Evolutionary conservation across 2,113 vertebrate genomes (phyloP), one percentile per base, ranked within the genome.

Genomic region (Corythaixoides concolor): DNA sequence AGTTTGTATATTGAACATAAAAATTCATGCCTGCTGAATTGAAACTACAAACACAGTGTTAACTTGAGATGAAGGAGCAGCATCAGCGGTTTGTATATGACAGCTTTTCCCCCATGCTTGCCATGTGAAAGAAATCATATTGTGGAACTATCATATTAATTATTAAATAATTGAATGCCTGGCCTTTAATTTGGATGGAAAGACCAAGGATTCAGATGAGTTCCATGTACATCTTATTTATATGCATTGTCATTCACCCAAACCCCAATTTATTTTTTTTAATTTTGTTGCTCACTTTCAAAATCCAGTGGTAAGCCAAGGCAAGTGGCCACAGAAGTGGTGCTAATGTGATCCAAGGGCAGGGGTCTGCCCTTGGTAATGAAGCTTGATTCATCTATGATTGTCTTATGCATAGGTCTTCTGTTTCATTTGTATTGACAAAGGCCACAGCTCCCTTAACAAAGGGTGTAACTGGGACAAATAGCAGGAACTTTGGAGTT

Each of bases 181-280:
- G 10, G 6, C 1, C 85, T 67, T 67, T 49, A 53, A 30, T 22
- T 21, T 49, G 9, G 4, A 24, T 77, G 11, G 24, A 63, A 75
- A 81, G 14, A 7, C 5, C 3, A 21, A 14, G 6, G 16, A 56
- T 53, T 68, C 14, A 53, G 12, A 17, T 11, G 21, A 60, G 9
- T 53, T 68, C 23, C 23, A 16, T 14, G 26, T 17, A 21, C 5
- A 62, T 33, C 16, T 62, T n/a, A 8, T 24, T 50, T 37, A 7
- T 6, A 8, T 0, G 0, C 24, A 47, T 63, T 33, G 7, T 30
- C 55, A 69, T 33, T 20, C 14, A 9, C 17, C 4, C 11, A 35
- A 93, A n/a, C 18, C 8, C 20, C 33, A 35, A 32, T 12, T 43
- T 76, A n/a, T 49, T 2, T 52, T 72, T 39, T 9, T 13, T 27